Evolutionary conservation across 1,140 invertebrate species (phyloP).

Genomic region (Linepithema humile): DNA sequence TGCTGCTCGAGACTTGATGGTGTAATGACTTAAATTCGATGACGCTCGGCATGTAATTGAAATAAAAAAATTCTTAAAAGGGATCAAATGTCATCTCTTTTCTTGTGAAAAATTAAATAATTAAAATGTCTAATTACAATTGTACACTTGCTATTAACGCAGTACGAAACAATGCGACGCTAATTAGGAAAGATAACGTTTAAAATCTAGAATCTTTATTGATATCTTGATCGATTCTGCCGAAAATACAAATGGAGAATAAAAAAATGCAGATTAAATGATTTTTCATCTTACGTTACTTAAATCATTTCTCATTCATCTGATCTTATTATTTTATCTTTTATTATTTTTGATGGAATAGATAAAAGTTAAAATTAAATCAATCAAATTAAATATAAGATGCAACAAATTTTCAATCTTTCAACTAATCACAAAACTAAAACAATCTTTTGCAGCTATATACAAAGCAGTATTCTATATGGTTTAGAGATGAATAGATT

Average conservation of each 20-base stretch:
- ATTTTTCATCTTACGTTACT: not conserved
- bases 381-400: not conserved
- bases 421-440: not conserved
- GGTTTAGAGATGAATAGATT: constrained; percentile 23
- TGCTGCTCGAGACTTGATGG: constrained; percentile 23
- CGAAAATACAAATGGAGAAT: not conserved
- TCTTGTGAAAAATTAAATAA: too few relatives aligned
- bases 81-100: not conserved
- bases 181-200: too few relatives aligned
- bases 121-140: not conserved
- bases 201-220: too few relatives aligned
- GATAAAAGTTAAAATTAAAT: constrained; percentile 3
- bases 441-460: not conserved
- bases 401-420: not conserved
- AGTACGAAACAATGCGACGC: not conserved
- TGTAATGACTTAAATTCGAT: constrained; percentile 46
- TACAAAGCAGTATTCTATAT: not conserved
- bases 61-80: not conserved
- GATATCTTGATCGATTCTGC: not conserved
- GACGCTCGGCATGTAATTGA: not conserved
- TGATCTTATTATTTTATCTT: not conserved
- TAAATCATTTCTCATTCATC: constrained; percentile 18
- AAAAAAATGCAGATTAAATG: not conserved
- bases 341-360: too few relatives aligned
- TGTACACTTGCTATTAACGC: not conserved